Evolutionary conservation across 2,888 invertebrate genomes (phyloP).

Genomic region (Cactoblastis cactorum): DNA sequence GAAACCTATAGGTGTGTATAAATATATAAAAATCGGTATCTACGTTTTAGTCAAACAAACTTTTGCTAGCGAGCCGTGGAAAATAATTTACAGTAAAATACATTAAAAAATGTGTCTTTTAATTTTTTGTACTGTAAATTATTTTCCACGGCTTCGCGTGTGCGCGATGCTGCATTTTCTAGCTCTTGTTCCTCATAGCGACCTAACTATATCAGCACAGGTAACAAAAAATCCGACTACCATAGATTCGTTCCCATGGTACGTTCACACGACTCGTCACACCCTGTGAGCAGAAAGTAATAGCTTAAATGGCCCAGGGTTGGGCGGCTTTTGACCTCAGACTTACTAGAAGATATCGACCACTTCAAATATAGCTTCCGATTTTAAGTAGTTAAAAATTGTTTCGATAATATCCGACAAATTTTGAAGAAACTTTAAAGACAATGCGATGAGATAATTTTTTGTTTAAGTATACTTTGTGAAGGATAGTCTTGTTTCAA

Average conservation of each 20-base stretch:
- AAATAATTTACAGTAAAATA: too few species aligned
- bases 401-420: not conserved
- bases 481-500: too few species aligned
- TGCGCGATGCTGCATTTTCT: not conserved
- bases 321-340: slow-evolving; percentile 57
- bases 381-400: not conserved
- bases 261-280: slow-evolving; percentile 69
- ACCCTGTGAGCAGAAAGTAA: slow-evolving; percentile 50
- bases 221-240: slow-evolving; percentile 7
- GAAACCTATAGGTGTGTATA: too few species aligned
- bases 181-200: slow-evolving; percentile 1
- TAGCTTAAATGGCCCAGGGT: slow-evolving; percentile 43
- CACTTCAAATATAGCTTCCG: slow-evolving; percentile 1
- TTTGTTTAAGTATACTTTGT: too few species aligned
- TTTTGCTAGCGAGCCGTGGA: too few species aligned
- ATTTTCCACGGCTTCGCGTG: too few species aligned
- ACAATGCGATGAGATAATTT: too few species aligned
- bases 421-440: not conserved
- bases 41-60: too few species aligned
- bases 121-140: too few species aligned
- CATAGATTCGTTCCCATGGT: slow-evolving; percentile 58
- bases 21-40: too few species aligned
- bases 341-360: slow-evolving; percentile 16
- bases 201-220: not conserved
- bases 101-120: too few species aligned